These are phyloP conservation scores for Junonia oenone DNA, from an alignment of 2,888 invertebrate genomes.

Conservation along the genomic window DNA sequence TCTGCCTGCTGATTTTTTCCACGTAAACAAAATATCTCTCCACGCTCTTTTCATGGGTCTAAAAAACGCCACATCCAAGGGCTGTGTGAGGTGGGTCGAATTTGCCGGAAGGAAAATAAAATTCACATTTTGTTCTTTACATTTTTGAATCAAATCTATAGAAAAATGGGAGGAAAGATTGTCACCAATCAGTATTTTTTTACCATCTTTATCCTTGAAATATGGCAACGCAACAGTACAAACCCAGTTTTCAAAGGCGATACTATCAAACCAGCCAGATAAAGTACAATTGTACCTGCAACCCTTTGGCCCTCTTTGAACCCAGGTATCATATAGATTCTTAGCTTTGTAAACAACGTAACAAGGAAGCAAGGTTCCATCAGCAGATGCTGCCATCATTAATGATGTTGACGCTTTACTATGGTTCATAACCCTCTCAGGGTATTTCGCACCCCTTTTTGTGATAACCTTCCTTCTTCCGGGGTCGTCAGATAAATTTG, in stretches of 20 bases:
- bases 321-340: constrained; percentile 50
- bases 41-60: constrained; percentile 6
- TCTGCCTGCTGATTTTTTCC: constrained; percentile 2
- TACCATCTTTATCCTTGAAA: constrained; percentile 34
- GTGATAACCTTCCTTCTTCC: constrained; percentile 33
- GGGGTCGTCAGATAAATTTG: constrained; percentile 30
- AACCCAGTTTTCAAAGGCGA: constrained; percentile 45
- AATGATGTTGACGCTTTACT: constrained; percentile 42
- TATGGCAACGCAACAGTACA: constrained; percentile 30
- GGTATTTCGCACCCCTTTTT: constrained; percentile 42
- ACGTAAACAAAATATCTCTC: constrained; percentile 4
- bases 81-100: constrained; percentile 32
- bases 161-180: constrained; percentile 43
- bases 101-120: constrained; percentile 42
- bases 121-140: constrained; percentile 39
- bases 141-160: constrained; percentile 34
- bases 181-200: constrained; percentile 48
- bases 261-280: constrained; percentile 48
- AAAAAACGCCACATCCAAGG: neutral
- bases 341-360: constrained; percentile 56
- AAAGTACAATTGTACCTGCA: constrained; percentile 45
- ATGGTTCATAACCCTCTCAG: constrained; percentile 42
- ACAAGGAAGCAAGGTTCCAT: constrained; percentile 38
- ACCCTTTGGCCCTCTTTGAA: constrained; percentile 42
- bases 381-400: constrained; percentile 43